Base-by-base conservation (phyloP, 1,140 invertebrate genomes). In the Sminthurides bifidus region DNA sequence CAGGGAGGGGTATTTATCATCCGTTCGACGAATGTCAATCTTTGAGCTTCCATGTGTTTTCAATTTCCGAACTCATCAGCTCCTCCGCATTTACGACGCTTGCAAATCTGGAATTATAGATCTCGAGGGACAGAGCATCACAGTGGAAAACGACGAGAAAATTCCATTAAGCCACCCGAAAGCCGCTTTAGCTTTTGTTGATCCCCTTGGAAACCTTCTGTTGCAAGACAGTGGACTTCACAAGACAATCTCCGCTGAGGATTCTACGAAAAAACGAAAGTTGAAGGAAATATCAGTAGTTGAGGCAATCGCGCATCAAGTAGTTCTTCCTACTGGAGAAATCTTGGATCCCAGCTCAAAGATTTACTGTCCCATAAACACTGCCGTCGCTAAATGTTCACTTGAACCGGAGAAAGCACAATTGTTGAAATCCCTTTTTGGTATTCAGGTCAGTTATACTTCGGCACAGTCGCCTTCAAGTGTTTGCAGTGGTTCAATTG, bases 371-470 rank as follows among this genome's bases (percentile, higher is more conserved):
- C 83, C 85, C 62, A 78, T 92, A 44, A 82, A 89, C 65, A 82
- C 87, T 68, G 89, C 89, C 31, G 83, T 95, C 49, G 81, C 85
- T 68, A 77, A 82, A 35, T 83, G 84, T 67, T 75, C 91, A 49
- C 87, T 93, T 14, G 84, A 87, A 8, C 79, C 83, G 2, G 84
- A 92, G 70, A 88, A 90, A 48, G 87, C 87, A 40, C 81, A 85
- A 54, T 74, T 89, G 52, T 72, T 92, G 38, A 84, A 86, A 68
- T 84, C 84, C 66, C 71, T 92, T n/a, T n/a, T n/a, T n/a, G n/a
- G n/a, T n/a, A n/a, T n/a, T n/a, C n/a, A n/a, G n/a, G n/a, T n/a
- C n/a, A n/a, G n/a, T n/a, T n/a, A n/a, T n/a, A n/a, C n/a, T n/a
- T n/a, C n/a, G n/a, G n/a, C n/a, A n/a, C n/a, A n/a, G n/a, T n/a